Evolutionary conservation across 92 coral and sea anemone species (phyloP).

Genomic region (Siderastrea radians): DNA sequence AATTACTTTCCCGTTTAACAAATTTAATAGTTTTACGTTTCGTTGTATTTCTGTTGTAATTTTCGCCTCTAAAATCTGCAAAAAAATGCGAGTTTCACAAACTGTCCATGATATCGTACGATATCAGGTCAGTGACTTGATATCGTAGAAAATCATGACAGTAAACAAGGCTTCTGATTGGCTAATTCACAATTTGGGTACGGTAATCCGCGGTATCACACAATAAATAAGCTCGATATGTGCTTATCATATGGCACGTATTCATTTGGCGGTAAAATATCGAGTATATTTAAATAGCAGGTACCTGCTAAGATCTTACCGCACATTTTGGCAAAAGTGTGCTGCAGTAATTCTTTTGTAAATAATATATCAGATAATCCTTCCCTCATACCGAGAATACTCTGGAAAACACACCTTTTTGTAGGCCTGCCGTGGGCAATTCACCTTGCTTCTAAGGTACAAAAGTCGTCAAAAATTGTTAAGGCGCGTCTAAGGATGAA

Average conservation of each 20-base stretch:
- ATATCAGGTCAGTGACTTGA: too few species aligned
- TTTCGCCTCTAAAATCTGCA: too few species aligned
- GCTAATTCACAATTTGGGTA: background rate
- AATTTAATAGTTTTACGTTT: too few species aligned
- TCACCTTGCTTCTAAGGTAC: background rate
- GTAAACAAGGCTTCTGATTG: too few species aligned
- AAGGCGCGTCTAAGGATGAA: background rate
- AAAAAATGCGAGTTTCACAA: too few species aligned
- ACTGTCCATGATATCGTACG: too few species aligned
- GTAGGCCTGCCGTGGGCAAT: background rate
- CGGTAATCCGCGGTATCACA: background rate
- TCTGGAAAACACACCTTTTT: background rate
- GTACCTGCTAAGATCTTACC: constrained; percentile 29
- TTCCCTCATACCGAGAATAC: background rate
- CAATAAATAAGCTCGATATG: background rate
- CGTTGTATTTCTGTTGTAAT: too few species aligned
- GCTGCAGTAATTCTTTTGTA: background rate
- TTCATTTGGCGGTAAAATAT: background rate
- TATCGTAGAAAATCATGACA: too few species aligned
- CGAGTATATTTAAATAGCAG: constrained; percentile 23
- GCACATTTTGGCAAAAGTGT: background rate
- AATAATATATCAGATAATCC: constrained; percentile 24
- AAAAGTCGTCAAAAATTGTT: background rate
- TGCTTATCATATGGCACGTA: background rate
- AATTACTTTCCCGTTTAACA: too few species aligned